A percentile compares a stretch with the other conserved stretches of the same genome.
These are phyloP conservation scores for Styela plicata DNA, from an alignment of 23 tunicate genomes.

Conservation along the genomic window DNA sequence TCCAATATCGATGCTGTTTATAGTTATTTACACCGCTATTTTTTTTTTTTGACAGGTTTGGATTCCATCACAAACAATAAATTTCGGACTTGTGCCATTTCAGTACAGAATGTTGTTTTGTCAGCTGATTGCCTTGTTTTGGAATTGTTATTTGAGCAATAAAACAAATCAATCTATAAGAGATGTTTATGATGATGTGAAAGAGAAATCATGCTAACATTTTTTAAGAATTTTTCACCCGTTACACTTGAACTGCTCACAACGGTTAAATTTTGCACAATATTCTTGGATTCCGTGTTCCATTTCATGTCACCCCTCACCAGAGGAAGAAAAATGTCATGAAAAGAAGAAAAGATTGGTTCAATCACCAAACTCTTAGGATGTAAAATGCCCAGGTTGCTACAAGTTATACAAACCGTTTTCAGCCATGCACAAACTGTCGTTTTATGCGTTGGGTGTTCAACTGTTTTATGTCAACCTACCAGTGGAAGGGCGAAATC, in stretches of 20 bases:
- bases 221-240: no score
- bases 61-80: constrained; percentile 47
- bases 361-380: constrained; percentile 98
- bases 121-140: constrained; percentile 40
- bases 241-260: no score
- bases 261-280: no score
- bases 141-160: constrained; percentile 51
- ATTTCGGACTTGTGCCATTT: constrained; percentile 45
- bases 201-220: neutral
- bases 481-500: constrained; percentile 97
- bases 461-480: constrained; percentile 94
- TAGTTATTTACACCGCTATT: neutral
- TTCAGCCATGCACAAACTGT: constrained; percentile 97
- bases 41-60: constrained; percentile 29
- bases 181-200: neutral
- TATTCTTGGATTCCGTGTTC: no score
- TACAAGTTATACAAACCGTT: constrained; percentile 94
- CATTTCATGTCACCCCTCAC: constrained; percentile 73
- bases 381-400: constrained; percentile 99
- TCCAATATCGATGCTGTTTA: no score
- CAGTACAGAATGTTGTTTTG: constrained; percentile 46
- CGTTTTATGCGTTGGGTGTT: constrained; percentile 90
- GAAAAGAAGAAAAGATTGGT: constrained; percentile 97
- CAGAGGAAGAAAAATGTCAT: constrained; percentile 65
- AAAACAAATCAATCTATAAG: constrained; percentile 18